phyloP scores from a whole-genome alignment of 2,113 vertebrate species.

The Centropristis striata region DNA sequence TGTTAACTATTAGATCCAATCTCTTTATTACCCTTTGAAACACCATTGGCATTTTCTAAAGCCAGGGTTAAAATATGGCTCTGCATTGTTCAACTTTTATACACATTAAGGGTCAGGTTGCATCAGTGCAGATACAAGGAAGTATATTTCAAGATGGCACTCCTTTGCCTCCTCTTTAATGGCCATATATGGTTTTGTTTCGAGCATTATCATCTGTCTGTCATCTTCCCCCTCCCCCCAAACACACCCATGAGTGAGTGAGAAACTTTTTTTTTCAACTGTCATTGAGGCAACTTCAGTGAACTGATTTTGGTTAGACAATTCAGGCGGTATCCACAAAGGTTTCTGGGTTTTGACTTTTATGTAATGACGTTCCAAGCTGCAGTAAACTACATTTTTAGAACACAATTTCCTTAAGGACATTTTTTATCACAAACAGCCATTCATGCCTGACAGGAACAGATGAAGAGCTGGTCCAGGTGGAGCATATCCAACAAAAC shows the following conservation, averaged over 20 bases:
- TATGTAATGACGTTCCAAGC: background rate
- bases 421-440: background rate
- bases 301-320: background rate
- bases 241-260: constrained; percentile 1
- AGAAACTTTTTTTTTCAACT: too few relatives aligned
- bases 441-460: background rate
- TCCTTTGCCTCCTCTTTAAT: background rate
- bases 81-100: background rate
- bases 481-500: background rate
- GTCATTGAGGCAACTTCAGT: background rate
- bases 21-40: background rate
- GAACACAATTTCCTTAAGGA: background rate
- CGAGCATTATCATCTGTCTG: background rate
- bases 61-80: too few relatives aligned
- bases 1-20: background rate
- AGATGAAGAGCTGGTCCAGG: background rate
- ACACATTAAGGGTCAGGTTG: background rate
- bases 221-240: background rate
- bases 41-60: background rate
- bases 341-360: background rate
- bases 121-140: constrained; percentile 13
- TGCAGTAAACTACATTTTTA: background rate
- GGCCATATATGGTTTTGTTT: constrained; percentile 30
- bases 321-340: too few relatives aligned
- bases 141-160: background rate